Conservation (phyloP, 2,888 invertebrate species). For the Nomada fabriciana region DNA sequence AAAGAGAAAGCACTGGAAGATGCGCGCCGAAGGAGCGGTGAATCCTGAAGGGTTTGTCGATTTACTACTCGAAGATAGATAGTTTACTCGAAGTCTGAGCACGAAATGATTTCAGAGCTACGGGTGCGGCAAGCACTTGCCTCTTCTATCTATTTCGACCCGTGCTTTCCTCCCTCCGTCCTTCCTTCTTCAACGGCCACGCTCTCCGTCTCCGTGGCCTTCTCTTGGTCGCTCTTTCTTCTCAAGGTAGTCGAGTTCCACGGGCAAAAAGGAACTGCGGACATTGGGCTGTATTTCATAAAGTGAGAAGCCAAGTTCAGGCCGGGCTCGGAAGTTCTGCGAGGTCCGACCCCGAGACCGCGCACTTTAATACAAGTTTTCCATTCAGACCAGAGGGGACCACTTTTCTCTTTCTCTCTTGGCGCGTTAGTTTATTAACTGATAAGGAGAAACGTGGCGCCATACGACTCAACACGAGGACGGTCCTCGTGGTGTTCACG, state of each 20-base stretch:
- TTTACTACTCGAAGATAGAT: constrained; percentile 73
- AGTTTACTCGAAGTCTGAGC: constrained; percentile 71
- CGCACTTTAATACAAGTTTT: constrained; percentile 73
- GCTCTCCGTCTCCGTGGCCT: constrained; percentile 41
- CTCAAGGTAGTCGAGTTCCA: constrained; percentile 54
- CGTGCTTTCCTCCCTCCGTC: constrained; percentile 27
- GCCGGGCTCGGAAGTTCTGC: constrained; percentile 54
- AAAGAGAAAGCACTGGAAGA: constrained; percentile 43
- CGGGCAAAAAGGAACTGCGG: constrained; percentile 58
- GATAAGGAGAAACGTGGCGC: constrained; percentile 58
- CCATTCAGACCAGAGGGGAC: constrained; percentile 54
- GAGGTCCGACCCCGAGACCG: constrained; percentile 50
- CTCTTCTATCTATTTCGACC: constrained; percentile 56
- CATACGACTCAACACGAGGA: constrained; percentile 39
- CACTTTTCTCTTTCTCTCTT: constrained; percentile 37
- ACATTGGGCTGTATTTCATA: constrained; percentile 72
- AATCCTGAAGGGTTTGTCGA: constrained; percentile 69
- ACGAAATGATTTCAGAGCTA: constrained; percentile 71
- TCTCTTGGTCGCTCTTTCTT: constrained; percentile 21
- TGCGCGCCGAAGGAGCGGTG: constrained; percentile 52
- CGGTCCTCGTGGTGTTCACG: background rate
- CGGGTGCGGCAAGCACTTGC: constrained; percentile 60
- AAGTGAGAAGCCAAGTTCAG: constrained; percentile 74
- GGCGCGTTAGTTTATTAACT: constrained; percentile 70
- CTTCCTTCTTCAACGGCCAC: constrained; percentile 2